Percentiles rank a stretch among this genome's conserved stretches.
Evolutionary conservation across 2,888 invertebrate genomes (phyloP).

Genomic region (Doris montereyensis): DNA sequence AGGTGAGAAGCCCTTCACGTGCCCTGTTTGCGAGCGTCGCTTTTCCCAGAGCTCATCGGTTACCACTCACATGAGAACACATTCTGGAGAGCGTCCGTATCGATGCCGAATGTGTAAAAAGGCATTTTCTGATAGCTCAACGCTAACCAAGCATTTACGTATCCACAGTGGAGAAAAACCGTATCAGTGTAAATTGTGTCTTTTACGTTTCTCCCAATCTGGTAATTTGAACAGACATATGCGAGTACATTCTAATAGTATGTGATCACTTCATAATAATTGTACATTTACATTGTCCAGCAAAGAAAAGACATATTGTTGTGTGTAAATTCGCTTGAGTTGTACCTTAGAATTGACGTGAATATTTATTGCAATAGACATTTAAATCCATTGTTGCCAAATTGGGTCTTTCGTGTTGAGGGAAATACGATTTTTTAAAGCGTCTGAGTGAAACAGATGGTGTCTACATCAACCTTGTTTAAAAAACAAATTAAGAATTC

Average conservation of each 20-base stretch:
- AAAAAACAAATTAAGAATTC: too few species aligned
- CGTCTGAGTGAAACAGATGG: too few species aligned
- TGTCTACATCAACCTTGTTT: too few species aligned
- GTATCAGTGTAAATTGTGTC: conserved; percentile 96
- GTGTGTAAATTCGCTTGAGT: too few species aligned
- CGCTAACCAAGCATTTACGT: conserved; percentile 95
- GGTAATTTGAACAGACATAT: conserved; percentile 99
- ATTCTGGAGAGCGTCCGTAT: conserved; percentile 99
- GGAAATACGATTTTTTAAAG: too few species aligned
- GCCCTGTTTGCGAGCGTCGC: conserved; percentile 95
- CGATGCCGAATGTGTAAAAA: conserved; percentile 96
- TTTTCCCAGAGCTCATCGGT: conserved; percentile 96
- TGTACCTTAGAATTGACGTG: too few species aligned
- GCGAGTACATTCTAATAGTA: conserved; percentile 85
- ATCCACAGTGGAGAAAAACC: conserved; percentile 89
- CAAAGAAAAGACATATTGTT: too few species aligned
- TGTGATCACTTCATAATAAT: too few species aligned
- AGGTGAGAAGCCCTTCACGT: conserved; percentile 98
- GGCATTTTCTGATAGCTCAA: conserved; percentile 98
- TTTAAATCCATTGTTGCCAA: too few species aligned
- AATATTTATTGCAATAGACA: too few species aligned
- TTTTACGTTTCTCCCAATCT: conserved; percentile 96
- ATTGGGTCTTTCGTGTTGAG: too few species aligned
- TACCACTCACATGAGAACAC: conserved; percentile 99
- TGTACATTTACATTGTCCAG: too few species aligned